Base-by-base conservation (phyloP, 2,113 vertebrate species). In the Sorex fumeus region DNA sequence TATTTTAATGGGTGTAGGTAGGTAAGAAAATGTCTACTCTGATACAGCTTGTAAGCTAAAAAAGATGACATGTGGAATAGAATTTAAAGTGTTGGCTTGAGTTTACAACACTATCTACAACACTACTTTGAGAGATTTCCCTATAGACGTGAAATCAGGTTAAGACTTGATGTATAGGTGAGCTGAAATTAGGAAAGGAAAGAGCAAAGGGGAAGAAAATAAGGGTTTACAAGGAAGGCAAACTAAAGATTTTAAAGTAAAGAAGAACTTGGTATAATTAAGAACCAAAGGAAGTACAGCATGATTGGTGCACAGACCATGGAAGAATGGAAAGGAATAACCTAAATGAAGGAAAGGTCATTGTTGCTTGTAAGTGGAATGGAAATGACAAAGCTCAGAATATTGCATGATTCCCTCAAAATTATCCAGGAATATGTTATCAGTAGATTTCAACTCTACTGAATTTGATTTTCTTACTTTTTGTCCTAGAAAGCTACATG, bases 121-220 rank as follows among this genome's bases (percentile, higher is more conserved):
- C 16, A 11, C 18, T 21, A 13, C 10, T 12, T 69, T 19, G 25
- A 72, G 76, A 72, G 50, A 32, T 43, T 50, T 32, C 15, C 27
- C 2, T 93, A 32, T 91, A 50, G 15, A 62, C 43, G 28, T 75
- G 32, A 83, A 71, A 23, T 79, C 91, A 91, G 53, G 12, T 47
- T 81, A 28, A 92, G 21, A 72, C 8, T 90, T 89, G 32, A 19
- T 27, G 50, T 76, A 28, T 45, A 19, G 19, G 10, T 6, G 70
- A 15, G 53, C 53, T 53, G 10, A 4, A 80, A 9, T 70, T 80
- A 50, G 25, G 4, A 64, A 19, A 6, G 27, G 84, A 89, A 43
- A 25, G 25, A 64, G 6, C 45, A 28, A 57, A 9, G 40, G 27
- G 3, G 19, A 3, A 45, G 9, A 67, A 66, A 74, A 67, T 21